A percentile compares a stretch with the other conserved stretches of the same genome.
Conservation (phyloP, 2,888 invertebrate genomes). For the Tinea semifulvella region DNA sequence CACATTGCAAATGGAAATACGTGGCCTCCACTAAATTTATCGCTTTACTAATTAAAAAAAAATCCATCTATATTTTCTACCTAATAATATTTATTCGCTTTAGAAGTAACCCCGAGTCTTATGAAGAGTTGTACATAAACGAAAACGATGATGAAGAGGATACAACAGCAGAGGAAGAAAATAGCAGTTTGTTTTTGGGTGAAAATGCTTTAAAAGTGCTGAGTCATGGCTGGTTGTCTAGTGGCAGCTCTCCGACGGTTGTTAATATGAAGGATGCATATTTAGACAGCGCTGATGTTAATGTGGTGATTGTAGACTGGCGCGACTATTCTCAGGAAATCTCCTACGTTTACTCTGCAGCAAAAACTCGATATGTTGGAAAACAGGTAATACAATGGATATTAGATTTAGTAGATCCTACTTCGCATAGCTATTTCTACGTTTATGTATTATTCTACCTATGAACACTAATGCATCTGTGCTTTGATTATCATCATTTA, state of each 20-base stretch:
- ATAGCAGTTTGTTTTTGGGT: not conserved
- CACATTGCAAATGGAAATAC: no score
- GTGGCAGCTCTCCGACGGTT: constrained; percentile 34
- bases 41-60: no score
- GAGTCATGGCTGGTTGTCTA: constrained; percentile 14
- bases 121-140: constrained; percentile 8
- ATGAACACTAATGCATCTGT: no score
- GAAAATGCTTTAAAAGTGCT: constrained; percentile 7
- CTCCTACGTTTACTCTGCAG: constrained; percentile 48
- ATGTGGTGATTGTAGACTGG: constrained; percentile 63
- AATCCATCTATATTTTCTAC: not conserved
- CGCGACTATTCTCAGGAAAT: constrained; percentile 40
- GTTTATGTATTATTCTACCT: no score
- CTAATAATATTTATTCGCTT: not conserved
- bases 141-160: constrained; percentile 1
- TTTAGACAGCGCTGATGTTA: constrained; percentile 44
- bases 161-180: not conserved
- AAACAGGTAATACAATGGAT: constrained; percentile 33
- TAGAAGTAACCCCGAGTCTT: constrained; percentile 6
- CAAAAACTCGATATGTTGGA: constrained; percentile 51
- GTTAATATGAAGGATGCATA: constrained; percentile 49
- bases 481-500: no score
- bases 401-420: no score
- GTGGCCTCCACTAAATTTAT: no score
- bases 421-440: no score